phyloP scores from a whole-genome alignment of 2,888 invertebrate species.

The Sarcophaga subvicina region DNA sequence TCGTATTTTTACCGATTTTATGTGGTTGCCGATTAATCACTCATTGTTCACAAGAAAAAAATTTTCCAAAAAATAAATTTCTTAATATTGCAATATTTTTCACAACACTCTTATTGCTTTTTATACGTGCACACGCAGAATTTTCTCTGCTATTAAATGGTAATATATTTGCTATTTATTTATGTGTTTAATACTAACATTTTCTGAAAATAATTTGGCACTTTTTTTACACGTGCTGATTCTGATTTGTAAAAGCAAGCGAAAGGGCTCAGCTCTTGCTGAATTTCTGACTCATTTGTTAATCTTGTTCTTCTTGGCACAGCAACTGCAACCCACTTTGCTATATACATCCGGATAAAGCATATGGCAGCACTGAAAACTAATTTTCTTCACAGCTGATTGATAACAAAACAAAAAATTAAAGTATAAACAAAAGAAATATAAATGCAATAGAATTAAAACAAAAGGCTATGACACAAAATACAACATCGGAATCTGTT shows the following conservation, averaged over 20 bases:
- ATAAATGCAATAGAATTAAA: neutral
- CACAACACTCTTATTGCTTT: slow-evolving; percentile 70
- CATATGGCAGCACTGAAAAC: slow-evolving; percentile 14
- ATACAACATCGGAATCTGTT: neutral
- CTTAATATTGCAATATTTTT: slow-evolving; percentile 63
- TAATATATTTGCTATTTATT: slow-evolving; percentile 58
- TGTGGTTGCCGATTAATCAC: slow-evolving; percentile 55
- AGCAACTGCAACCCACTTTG: slow-evolving; percentile 59
- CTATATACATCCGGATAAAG: slow-evolving; percentile 37
- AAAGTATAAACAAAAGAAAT: slow-evolving; percentile 2
- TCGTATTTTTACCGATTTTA: slow-evolving; percentile 71
- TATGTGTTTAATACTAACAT: slow-evolving; percentile 79
- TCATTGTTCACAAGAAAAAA: slow-evolving; percentile 32
- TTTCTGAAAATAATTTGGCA: slow-evolving; percentile 82
- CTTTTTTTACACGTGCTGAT: slow-evolving; percentile 82
- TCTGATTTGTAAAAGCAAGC: slow-evolving; percentile 82
- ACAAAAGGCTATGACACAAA: slow-evolving; percentile 7
- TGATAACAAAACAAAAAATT: neutral
- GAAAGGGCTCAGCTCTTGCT: slow-evolving; percentile 81
- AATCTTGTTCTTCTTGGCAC: slow-evolving; percentile 52
- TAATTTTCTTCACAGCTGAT: slow-evolving; percentile 11
- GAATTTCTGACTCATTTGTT: slow-evolving; percentile 78
- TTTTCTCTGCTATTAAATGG: slow-evolving; percentile 54
- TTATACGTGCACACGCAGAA: slow-evolving; percentile 56
- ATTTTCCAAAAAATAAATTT: slow-evolving; percentile 55